phyloP scores from a whole-genome alignment of 2,113 vertebrate species.

The Gallinago paraguaiae region DNA sequence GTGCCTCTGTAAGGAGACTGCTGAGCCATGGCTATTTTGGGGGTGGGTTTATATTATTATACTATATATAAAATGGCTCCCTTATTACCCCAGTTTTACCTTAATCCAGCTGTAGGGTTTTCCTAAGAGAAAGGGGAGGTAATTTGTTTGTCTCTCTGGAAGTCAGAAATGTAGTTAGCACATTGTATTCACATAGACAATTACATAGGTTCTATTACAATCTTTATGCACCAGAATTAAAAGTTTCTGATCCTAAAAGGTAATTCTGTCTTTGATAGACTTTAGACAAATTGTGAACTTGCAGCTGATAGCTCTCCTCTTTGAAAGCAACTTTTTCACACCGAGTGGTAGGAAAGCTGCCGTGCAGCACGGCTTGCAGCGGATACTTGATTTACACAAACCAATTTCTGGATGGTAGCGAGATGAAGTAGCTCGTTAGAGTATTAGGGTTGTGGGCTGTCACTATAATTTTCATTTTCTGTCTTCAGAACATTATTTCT shows the following conservation, averaged over 20 bases:
- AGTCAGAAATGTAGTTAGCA: not conserved
- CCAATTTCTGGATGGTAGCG: not conserved
- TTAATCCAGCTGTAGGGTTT: not conserved
- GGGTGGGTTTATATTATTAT: not conserved
- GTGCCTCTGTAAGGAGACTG: rapidly evolving
- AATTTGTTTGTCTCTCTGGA: not conserved
- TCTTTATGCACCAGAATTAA: not conserved
- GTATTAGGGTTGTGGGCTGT: not conserved
- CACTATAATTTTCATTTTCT: not conserved
- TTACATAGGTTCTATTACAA: not conserved
- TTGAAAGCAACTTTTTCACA: not conserved
- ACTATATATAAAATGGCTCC: not conserved
- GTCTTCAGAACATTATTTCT: not conserved
- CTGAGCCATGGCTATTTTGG: not conserved
- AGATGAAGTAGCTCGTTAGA: not conserved
- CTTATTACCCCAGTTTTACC: not conserved
- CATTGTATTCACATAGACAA: not conserved
- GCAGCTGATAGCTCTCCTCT: not conserved
- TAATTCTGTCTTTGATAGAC: not conserved
- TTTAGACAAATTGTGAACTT: not conserved
- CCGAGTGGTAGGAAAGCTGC: not conserved
- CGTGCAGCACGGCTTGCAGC: not conserved
- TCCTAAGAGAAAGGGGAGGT: not conserved
- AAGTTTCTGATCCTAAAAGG: not conserved
- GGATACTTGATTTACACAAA: not conserved